A percentile compares a stretch with the other conserved stretches of the same genome.
phyloP scores from a whole-genome alignment of 2,113 vertebrate species.

The Siniperca knerii region DNA sequence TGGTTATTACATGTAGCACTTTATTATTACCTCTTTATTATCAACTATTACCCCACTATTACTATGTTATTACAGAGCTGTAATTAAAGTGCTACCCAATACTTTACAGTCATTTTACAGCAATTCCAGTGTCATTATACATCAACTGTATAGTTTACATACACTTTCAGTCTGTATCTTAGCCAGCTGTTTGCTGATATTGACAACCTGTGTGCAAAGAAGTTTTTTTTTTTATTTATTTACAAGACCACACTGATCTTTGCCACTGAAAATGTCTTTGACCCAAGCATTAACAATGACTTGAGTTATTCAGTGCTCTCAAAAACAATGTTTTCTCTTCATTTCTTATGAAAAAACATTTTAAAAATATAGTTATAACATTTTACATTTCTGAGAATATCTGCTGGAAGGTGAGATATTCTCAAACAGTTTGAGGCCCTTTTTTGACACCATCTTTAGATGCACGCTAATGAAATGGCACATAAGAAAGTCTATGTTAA shows the following conservation, averaged over 20 bases:
- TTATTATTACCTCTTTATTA: too few relatives aligned
- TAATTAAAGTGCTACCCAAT: too few relatives aligned
- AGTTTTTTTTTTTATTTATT: background rate
- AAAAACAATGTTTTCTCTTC: background rate
- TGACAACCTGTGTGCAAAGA: background rate
- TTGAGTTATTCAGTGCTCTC: background rate
- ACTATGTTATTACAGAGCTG: too few relatives aligned
- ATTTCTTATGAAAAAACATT: constrained; percentile 2
- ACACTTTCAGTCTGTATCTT: background rate
- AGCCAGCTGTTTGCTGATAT: background rate
- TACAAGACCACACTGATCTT: background rate
- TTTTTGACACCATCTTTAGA: background rate
- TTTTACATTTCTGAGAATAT: background rate
- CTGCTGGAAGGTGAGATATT: background rate
- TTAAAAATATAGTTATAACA: background rate
- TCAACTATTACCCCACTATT: too few relatives aligned
- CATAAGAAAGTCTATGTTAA: background rate
- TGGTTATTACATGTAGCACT: too few relatives aligned
- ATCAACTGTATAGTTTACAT: background rate
- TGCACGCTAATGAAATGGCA: background rate
- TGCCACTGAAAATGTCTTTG: background rate
- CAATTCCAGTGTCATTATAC: background rate
- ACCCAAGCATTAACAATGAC: background rate
- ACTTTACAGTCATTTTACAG: constrained; percentile 9
- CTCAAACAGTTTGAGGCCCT: background rate